Percentiles rank a stretch among this genome's conserved stretches.
phyloP scores from a whole-genome alignment of 1,140 invertebrate genomes.

The Holotrichia oblita region DNA sequence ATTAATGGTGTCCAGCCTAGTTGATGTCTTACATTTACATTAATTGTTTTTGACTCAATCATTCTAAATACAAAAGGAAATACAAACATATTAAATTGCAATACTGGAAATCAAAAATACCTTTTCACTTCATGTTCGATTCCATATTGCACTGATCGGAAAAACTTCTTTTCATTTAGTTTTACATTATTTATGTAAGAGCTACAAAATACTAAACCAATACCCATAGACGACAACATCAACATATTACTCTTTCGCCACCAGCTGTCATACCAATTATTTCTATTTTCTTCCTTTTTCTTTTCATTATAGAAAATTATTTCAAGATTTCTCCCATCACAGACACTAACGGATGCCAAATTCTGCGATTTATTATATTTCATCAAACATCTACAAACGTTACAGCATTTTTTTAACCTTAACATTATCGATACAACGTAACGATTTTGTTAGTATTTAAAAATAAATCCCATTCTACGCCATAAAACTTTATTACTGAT shows the following conservation, averaged over 20 bases:
- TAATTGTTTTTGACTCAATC: slow-evolving; percentile 60
- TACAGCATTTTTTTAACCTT: slow-evolving; percentile 15
- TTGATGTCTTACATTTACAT: slow-evolving; percentile 73
- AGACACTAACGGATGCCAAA: neutral
- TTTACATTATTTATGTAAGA: slow-evolving; percentile 36
- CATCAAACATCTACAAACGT: neutral
- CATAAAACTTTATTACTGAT: neutral
- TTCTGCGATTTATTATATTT: neutral
- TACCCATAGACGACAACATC: slow-evolving; percentile 9
- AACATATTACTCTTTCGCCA: neutral
- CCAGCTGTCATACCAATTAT: neutral
- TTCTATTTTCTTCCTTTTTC: neutral
- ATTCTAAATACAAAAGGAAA: slow-evolving; percentile 50
- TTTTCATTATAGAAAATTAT: neutral
- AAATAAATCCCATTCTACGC: neutral
- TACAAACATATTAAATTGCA: neutral
- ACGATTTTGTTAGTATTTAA: neutral
- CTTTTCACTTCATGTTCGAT: slow-evolving; percentile 68
- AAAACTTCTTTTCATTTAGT: slow-evolving; percentile 66
- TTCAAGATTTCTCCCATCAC: neutral
- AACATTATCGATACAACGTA: neutral
- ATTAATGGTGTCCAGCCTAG: slow-evolving; percentile 90
- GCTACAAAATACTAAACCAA: slow-evolving; percentile 27
- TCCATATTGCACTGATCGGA: slow-evolving; percentile 71
- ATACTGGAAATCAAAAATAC: slow-evolving; percentile 58